Base-by-base conservation (phyloP, 2,888 invertebrate species). In the Melieria picta region DNA sequence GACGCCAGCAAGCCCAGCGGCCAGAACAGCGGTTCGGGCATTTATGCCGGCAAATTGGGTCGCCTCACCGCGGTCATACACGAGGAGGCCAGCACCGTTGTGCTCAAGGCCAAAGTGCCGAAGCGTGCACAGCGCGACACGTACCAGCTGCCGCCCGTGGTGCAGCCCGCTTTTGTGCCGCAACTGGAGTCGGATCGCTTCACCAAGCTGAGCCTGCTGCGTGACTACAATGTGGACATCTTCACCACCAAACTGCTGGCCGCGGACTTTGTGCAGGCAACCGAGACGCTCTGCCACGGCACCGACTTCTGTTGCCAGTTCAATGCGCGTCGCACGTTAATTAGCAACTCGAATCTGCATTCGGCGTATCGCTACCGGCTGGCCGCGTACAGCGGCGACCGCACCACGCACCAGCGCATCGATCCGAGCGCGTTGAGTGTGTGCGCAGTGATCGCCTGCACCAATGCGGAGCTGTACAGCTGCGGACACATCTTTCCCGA, bases 11-110 rank as follows among this genome's bases (percentile, higher is more conserved):
- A 90, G 0, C 63, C 47, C 0, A 78, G 80, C 72, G 73, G 72
- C 71, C 88, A 88, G 60, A 88, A 88, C 60, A 87, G 90, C 5
- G 93, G 93, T 3, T 90, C 90, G 50, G 93, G 92, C 5, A 90
- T 93, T 48, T 92, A 88, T 84, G 84, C 88, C 0, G 87, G 87
- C 0, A 67, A 72, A 4, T 77, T 83, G 1, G 78, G 76, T 60
- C 77, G 83, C 1, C 75, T 86, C 42, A 62, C 11, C 47, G 68
- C 1, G 47, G 75, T 10, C 30, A 85, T 87, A 64, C 57, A 75
- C 3, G 79, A 79, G 62, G 62, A 70, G 11, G 76, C 82, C 3
- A 77, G 75, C 6, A 75, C 71, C 0, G 69, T 69, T 52, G 45
- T 86, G 0, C 74, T 82, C 4, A 81, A 76, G 56, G 82, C 85